Evolutionary conservation across 2,797 vertebrate genomes (phyloP), one percentile per base, ranked within the genome.

Genomic region (Leptatherina wallacei): DNA sequence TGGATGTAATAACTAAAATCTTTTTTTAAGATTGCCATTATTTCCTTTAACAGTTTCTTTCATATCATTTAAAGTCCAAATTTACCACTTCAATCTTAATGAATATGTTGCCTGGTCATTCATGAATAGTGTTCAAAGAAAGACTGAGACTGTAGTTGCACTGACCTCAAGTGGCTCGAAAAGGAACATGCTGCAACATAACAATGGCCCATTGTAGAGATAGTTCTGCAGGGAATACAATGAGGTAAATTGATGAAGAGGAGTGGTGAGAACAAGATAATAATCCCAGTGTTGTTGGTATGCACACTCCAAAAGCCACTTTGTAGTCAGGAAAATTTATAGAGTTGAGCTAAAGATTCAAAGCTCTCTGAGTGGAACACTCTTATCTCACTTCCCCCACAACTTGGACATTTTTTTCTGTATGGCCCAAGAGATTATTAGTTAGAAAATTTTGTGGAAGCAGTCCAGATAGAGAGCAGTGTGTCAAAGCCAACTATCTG

Each of bases 91-190:
- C 69, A 81, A 1, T 42, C 27, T 6, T 1, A 65, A 61, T 47
- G 0, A 61, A 42, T 32, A 24, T 18, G 47, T 35, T 56, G 3
- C 14, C 44, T 29, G 35, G 30, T 60, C 69, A 71, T 88, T 89
- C 66, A 65, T 10, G 40, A 27, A 65, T 20, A 40, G 40, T 18
- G 44, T 6, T 64, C 20, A 72, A 69, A 66, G 47, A 60, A 29
- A 57, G 24, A 16, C 3, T 20, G 16, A 65, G 33, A 61, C 47
- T 2, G 20, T 75, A 85, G 68, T 67, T 86, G 71, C 77, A 69
- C 82, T 87, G 90, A 77, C 92, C 88, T 80, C 92, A 59, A 84
- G 91, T 90, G 92, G 90, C 56, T 68, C 18, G 22, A 49, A 74
- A 33, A 54, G 61, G 85, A 85, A 80, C 61, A 62, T 13, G 51